These are phyloP conservation scores for Rhinella marina DNA, from an alignment of 2,797 vertebrate species.

Conservation along the genomic window DNA sequence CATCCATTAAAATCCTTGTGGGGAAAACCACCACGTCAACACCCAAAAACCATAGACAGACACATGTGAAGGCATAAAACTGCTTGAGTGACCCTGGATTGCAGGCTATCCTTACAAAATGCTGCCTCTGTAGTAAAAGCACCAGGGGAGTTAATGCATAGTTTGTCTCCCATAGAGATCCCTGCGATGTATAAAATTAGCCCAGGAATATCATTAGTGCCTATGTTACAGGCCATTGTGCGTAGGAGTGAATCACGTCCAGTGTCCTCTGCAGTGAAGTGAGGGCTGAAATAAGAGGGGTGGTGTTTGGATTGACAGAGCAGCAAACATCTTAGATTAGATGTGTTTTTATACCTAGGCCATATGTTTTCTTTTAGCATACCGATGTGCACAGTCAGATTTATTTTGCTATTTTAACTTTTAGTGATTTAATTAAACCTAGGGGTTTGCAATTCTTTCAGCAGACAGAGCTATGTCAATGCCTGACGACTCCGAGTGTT, in stretches of 20 bases:
- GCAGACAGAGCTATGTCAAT: background rate
- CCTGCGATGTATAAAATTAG: background rate
- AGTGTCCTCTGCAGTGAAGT: background rate
- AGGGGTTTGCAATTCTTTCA: background rate
- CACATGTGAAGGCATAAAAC: too few relatives aligned
- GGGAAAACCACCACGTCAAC: too few relatives aligned
- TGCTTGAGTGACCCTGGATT: too few relatives aligned
- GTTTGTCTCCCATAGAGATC: background rate
- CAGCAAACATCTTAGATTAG: conserved; percentile 19
- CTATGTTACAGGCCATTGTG: conserved; percentile 12
- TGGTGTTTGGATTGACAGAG: background rate
- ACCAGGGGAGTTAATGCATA: background rate
- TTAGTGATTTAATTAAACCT: conserved; percentile 19
- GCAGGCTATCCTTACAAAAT: background rate
- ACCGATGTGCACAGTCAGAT: conserved; percentile 13
- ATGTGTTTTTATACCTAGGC: background rate
- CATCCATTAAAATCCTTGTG: too few relatives aligned
- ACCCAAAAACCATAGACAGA: too few relatives aligned
- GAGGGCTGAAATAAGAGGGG: background rate
- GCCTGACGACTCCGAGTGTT: background rate
- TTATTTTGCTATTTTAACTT: conserved; percentile 39
- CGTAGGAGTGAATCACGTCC: conserved; percentile 17
- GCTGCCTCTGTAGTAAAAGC: background rate
- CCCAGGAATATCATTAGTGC: background rate
- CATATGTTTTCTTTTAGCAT: conserved; percentile 28